Percentiles rank a stretch among this genome's conserved stretches.
These are phyloP conservation scores for Adelges cooleyi DNA, from an alignment of 1,140 invertebrate genomes.

Conservation along the genomic window DNA sequence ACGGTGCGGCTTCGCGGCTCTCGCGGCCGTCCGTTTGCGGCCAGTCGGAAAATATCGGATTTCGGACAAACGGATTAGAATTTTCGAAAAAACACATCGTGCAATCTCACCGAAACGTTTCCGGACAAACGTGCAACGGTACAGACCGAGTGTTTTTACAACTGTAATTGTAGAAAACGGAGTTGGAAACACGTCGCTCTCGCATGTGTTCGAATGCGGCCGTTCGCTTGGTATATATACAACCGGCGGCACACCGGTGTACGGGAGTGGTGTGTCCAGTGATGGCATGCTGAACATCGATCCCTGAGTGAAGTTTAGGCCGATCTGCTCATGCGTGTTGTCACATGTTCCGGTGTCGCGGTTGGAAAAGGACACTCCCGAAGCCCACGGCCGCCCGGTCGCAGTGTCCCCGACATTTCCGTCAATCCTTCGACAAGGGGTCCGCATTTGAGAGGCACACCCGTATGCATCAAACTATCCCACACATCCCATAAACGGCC, in stretches of 20 bases:
- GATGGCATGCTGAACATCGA: constrained; percentile 29
- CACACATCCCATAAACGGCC: constrained; percentile 25
- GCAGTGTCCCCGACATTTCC: constrained; percentile 14
- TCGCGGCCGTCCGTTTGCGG: too few relatives aligned
- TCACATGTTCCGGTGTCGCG: constrained; percentile 28
- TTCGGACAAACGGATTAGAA: too few relatives aligned
- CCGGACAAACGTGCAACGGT: too few relatives aligned
- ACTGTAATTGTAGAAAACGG: too few relatives aligned
- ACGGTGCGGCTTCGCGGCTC: too few relatives aligned
- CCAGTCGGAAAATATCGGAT: too few relatives aligned
- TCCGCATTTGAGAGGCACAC: constrained; percentile 26
- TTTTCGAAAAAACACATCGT: too few relatives aligned
- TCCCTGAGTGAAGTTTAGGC: constrained; percentile 28
- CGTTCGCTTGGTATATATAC: background rate
- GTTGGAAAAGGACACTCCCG: constrained; percentile 27
- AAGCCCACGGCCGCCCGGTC: constrained; percentile 19
- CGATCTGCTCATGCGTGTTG: constrained; percentile 28
- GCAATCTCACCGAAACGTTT: too few relatives aligned
- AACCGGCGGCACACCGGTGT: accelerated
- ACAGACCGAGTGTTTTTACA: too few relatives aligned
- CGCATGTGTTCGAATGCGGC: background rate
- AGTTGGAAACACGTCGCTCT: background rate
- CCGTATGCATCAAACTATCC: constrained; percentile 22
- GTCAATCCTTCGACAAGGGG: constrained; percentile 23
- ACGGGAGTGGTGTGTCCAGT: constrained; percentile 26